Base-by-base conservation (phyloP, 2,113 vertebrate genomes). In the Chlamydotis undulata region DNA sequence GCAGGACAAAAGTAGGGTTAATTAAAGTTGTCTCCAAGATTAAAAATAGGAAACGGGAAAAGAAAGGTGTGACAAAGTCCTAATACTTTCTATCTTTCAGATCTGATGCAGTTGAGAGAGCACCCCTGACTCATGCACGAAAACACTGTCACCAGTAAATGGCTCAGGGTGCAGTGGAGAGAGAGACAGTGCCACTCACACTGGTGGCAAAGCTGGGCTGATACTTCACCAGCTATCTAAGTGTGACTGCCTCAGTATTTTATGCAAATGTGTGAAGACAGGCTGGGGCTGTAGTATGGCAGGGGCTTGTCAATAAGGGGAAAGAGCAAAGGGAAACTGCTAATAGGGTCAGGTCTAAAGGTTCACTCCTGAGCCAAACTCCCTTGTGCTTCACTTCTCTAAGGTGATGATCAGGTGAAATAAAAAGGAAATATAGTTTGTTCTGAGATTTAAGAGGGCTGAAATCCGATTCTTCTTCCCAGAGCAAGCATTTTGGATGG, bases 101-200 rank as follows among this genome's bases (percentile, higher is more conserved):
- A 9, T 71, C n/a, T 53, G 19, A 41, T 19, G 28, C 5, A 52
- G 5, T 0, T 45, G 19, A 25, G 25, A 79, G 12, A 45, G 6
- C 29, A 84, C 4, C 4, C 12, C 14, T 23, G 8, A 6, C 6
- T n/a, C 8, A 39, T 1, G 3, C 18, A 33, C 14, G 50, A n/a
- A 87, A 84, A 0, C 18, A 26, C 4, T 0, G 0, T 41, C 57
- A 14, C 24, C 6, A 14, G 7, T 14, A 18, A 76, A 16, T 2
- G 10, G 9, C 22, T 74, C 14, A 8, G 43, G 21, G 18, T n/a
- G 17, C 29, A 61, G 13, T 43, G 13, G 12, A 37, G 15, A 63
- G 41, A 45, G 37, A 49, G 13, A 4, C 9, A 59, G 19, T 19
- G 12, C 18, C 25, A 25, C 7, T 47, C 10, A 41, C 24, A 41